Base-by-base conservation (phyloP, 2,888 invertebrate species). In the Eristalis tenax region DNA sequence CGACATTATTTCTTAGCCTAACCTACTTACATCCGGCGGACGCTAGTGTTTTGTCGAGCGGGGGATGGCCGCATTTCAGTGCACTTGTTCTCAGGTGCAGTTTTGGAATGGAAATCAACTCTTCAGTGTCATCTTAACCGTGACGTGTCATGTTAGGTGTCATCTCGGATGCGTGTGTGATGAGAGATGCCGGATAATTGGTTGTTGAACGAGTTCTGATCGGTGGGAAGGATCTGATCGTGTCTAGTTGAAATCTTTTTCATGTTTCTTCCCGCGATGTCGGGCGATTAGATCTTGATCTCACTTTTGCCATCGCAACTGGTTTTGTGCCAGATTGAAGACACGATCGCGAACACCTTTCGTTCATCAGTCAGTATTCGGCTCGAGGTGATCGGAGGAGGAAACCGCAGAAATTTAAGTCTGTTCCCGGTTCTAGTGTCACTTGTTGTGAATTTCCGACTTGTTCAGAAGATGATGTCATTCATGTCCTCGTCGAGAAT, bases 21-120 rank as follows among this genome's bases (percentile, higher is more conserved):
- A 66, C 75, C 66, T 68, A 76, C 66, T 61, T 68, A 73, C 66
- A 76, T 84, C 75, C 71, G 76, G 61, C 71, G 66, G 63, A 76
- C 22, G 64, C 23, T 26, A 13, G 23, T 0, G 18, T 18, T 18
- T 50, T 50, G 18, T 50, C 18, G 5, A 8, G 50, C 50, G 50
- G 50, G 50, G 50, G 50, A 50, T 18, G 50, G 18, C 18, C 8
- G 50, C n/a, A n/a, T 6, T 4, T 18, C 18, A 18, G 8, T 8
- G 50, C 18, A 18, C 50, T 32, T 2, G 50, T 6, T n/a, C 5
- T 18, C 50, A 50, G 50, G 50, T 50, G 50, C 10, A 8, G 32
- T 8, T 32, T 5, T 43, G n/a, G n/a, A 5, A 3, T 15, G 32
- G 32, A 43, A 15, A 50, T 18, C 50, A 50, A 50, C 18, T 18